Base-by-base conservation (phyloP, 2,797 vertebrate species). In the Crocodylus rhombifer region DNA sequence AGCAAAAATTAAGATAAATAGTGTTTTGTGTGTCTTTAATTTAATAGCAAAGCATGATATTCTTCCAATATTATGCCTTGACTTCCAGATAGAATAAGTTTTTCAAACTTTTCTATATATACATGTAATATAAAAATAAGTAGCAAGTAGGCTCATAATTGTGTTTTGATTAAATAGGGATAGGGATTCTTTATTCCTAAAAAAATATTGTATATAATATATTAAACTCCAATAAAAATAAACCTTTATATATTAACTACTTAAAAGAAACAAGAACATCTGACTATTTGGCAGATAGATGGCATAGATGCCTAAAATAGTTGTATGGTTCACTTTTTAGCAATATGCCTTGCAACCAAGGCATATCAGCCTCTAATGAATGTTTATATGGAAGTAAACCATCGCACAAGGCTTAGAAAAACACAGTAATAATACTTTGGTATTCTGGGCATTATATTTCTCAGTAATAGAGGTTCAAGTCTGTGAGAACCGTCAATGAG, bases 171-270 rank as follows among this genome's bases (percentile, higher is more conserved):
- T 78, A 67, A 91, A 85, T 51, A 51, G 11, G 33, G 30, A 20
- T 30, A 20, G 30, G 30, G 33, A 33, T 69, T 33, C 30, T 69
- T 69, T 69, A n/a, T 69, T 20, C 30, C 65, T 69, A 20, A 69
- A n/a, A 36, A 33, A 30, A 69, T 21, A 33, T n/a, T 5, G 3
- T 69, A 12, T 69, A 33, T 33, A 69, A 69, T 79, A 15, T 89
- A 33, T 5, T 85, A 81, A 92, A 84, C 25, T 90, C 86, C 42
- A 93, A 58, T 55, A 83, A 55, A 86, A 93, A 89, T 78, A 80
- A 51, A 95, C 92, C 88, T 95, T 93, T 75, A 20, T 83, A 86
- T 77, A 67, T 14, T 90, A 76, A 87, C 82, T 94, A 56, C 30
- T 89, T 90, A 10, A 51, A 51, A 51, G 18, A 30, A 20, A 69